A percentile compares a stretch with the other conserved stretches of the same genome.
phyloP scores from a whole-genome alignment of 2,797 vertebrate genomes.

The Manis crassicaudata region DNA sequence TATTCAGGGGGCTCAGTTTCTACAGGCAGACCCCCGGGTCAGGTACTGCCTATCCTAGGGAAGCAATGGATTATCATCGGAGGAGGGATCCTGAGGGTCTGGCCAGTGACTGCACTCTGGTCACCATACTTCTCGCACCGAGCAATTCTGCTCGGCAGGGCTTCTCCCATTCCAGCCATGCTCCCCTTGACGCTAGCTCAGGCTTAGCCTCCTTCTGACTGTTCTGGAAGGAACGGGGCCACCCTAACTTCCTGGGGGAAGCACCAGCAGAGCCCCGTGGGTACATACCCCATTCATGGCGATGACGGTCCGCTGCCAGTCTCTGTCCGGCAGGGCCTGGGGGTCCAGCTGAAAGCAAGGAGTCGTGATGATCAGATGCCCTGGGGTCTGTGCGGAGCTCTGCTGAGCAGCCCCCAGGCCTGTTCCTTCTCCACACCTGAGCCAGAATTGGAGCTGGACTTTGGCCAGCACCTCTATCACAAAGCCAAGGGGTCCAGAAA shows the following conservation, averaged over 20 bases:
- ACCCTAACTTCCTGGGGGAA: not conserved
- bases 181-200: not conserved
- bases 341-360: conserved; percentile 91
- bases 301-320: conserved; percentile 95
- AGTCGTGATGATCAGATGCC: not conserved
- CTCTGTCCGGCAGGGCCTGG: conserved; percentile 92
- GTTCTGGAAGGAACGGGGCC: not conserved
- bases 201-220: not conserved
- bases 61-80: no score
- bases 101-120: not conserved
- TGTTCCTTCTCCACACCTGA: rapidly evolving
- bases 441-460: rapidly evolving
- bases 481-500: not conserved
- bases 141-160: rapidly evolving
- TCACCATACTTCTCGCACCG: rapidly evolving
- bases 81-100: not conserved
- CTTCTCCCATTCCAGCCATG: not conserved
- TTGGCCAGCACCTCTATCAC: rapidly evolving
- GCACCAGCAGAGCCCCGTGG: rapidly evolving
- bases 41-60: not conserved
- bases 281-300: conserved; percentile 93
- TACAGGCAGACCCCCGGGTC: not conserved
- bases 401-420: rapidly evolving
- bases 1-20: not conserved
- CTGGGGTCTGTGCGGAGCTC: not conserved